Percentiles rank a stretch among this genome's conserved stretches.
phyloP scores from a whole-genome alignment of 2,797 vertebrate species.

The Chelon labrosus region DNA sequence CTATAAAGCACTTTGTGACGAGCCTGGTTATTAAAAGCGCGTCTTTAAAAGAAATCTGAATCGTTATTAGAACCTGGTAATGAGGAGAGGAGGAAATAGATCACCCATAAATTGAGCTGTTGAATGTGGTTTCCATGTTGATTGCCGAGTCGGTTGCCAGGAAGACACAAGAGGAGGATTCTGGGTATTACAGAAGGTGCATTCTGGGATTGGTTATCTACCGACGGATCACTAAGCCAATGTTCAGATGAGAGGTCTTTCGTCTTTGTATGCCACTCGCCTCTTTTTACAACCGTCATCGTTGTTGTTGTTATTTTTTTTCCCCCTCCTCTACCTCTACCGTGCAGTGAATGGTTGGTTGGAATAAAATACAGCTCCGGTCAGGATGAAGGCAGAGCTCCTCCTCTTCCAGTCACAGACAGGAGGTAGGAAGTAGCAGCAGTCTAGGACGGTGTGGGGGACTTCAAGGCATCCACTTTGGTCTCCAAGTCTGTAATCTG shows the following conservation, averaged over 20 bases:
- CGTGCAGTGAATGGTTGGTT: slow-evolving; percentile 57
- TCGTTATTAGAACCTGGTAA: slow-evolving; percentile 35
- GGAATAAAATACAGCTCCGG: slow-evolving; percentile 52
- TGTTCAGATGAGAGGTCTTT: slow-evolving; percentile 46
- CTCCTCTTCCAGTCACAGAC: slow-evolving; percentile 61
- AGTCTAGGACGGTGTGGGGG: slow-evolving; percentile 88
- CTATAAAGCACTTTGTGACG: slow-evolving; percentile 79
- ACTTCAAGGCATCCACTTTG: slow-evolving; percentile 93
- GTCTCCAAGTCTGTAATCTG: slow-evolving; percentile 94
- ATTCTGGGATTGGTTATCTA: slow-evolving; percentile 84
- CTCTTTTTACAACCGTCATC: slow-evolving; percentile 16
- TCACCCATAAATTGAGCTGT: slow-evolving; percentile 28
- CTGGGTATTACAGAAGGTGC: slow-evolving; percentile 65
- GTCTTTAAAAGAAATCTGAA: slow-evolving; percentile 23
- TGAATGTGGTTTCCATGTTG: slow-evolving; percentile 51
- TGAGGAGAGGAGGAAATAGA: slow-evolving; percentile 38
- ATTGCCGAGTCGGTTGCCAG: slow-evolving; percentile 66
- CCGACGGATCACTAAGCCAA: slow-evolving; percentile 30
- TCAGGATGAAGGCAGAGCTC: slow-evolving; percentile 58
- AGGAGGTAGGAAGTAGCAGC: slow-evolving; percentile 64
- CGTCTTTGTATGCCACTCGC: slow-evolving; percentile 3
- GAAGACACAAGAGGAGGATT: slow-evolving; percentile 72
- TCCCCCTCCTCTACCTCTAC: slow-evolving; percentile 17
- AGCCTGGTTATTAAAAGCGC: slow-evolving; percentile 68
- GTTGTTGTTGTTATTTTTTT: background rate